Evolutionary conservation across 2,888 invertebrate genomes (phyloP).

Genomic region (Didymodactylos carnosus): DNA sequence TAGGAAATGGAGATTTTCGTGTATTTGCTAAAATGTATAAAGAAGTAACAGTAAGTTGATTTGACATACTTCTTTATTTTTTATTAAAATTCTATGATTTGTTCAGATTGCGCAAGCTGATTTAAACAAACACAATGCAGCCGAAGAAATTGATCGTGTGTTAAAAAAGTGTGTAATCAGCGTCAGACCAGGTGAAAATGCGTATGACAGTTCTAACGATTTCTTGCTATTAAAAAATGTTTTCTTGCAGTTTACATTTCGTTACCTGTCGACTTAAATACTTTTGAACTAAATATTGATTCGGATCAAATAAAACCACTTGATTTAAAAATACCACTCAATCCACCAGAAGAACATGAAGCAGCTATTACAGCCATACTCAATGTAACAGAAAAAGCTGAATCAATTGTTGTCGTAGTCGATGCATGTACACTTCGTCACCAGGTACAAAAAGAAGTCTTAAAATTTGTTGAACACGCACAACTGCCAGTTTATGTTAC

Average conservation of each 20-base stretch:
- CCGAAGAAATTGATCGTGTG: not conserved
- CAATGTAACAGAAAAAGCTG: not conserved
- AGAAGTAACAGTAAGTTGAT: not conserved
- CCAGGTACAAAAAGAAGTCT: not conserved
- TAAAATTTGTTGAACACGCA: not conserved
- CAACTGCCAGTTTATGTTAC: not conserved
- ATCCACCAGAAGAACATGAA: not conserved
- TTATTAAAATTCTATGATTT: not conserved
- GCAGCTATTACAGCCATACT: not conserved
- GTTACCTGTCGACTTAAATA: not conserved
- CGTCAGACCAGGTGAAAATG: no score
- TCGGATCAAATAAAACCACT: not conserved
- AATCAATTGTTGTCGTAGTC: not conserved
- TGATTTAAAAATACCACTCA: not conserved
- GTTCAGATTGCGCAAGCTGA: not conserved
- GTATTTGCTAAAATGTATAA: not conserved
- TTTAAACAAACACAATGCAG: not conserved
- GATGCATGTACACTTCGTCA: not conserved
- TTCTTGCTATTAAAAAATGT: no score
- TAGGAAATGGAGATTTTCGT: not conserved
- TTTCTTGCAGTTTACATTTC: not conserved
- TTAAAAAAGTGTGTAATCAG: no score
- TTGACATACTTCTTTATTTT: not conserved
- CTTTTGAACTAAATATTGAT: not conserved
- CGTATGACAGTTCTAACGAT: no score